Evolutionary conservation across 2,797 vertebrate species (phyloP), one percentile per base, ranked within the genome.

Genomic region (Liasis olivaceus): DNA sequence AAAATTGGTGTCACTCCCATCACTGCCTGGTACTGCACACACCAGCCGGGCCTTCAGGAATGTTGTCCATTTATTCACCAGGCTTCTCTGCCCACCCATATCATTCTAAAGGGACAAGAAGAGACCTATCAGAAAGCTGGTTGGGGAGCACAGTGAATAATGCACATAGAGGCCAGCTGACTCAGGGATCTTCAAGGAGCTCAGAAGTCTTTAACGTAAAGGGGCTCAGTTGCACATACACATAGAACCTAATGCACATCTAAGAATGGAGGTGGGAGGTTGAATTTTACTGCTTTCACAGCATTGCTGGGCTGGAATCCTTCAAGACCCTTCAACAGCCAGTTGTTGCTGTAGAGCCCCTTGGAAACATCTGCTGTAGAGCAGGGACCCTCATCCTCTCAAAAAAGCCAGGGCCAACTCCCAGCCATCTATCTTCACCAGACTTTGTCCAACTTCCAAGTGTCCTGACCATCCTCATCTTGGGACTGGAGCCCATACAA

Each of bases 21-120:
- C 99, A 0, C 94, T 97, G 91, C 99, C 98, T 0, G 98, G 98
- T 24, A 99, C 98, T 0, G 99, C 98, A 17, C 99, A 99, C 92
- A 99, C 95, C 0, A 99, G 98, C 56, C 99, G 98, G 2, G 99
- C 99, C 97, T 99, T 99, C 87, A 99, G 98, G 96, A 99, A 99
- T 0, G 99, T 99, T 0, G 99, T 99, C 99, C 99, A 99, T 96
- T 99, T 99, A 96, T 99, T 99, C 94, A 99, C 99, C 96, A 99
- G 97, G 96, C 99, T 99, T 89, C 99, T 98, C 97, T 99, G 99
- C 56, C 99, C 99, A 0, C 99, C 99, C 98, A 99, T 96, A 5
- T 99, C 99, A 1, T 99, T 99, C 99, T 99, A 97, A 17, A 59
- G 28, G 62, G 0, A 66, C n/a, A 36, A 13, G 60, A 4, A 54